Evolutionary conservation across 2,888 invertebrate species (phyloP).

Genomic region (Erebia aethiops): DNA sequence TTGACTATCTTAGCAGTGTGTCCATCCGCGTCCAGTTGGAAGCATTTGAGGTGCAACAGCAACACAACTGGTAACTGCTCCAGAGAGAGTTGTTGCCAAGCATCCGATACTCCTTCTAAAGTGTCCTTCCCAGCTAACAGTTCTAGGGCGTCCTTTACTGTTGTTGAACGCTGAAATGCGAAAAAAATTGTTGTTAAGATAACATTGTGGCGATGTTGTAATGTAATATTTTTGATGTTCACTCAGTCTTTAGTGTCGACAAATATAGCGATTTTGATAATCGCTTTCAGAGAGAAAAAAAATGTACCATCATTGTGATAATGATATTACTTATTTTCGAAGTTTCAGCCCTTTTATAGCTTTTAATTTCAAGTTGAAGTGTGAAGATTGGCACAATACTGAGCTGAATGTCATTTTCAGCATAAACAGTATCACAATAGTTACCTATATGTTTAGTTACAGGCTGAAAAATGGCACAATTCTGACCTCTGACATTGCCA

Average conservation of each 20-base stretch:
- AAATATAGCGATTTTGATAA: slow-evolving; percentile 48
- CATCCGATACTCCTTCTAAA: slow-evolving; percentile 94
- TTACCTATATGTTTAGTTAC: no score
- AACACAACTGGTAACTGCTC: slow-evolving; percentile 95
- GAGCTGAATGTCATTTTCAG: no score
- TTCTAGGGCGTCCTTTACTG: slow-evolving; percentile 94
- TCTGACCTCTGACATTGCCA: no score
- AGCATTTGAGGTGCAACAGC: slow-evolving; percentile 96
- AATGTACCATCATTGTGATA: slow-evolving; percentile 59
- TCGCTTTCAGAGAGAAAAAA: slow-evolving; percentile 78
- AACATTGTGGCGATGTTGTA: neutral
- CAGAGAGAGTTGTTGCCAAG: slow-evolving; percentile 94
- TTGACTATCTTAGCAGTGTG: slow-evolving; percentile 96
- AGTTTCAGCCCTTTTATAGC: no score
- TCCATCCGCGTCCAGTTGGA: slow-evolving; percentile 93
- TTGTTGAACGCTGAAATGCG: slow-evolving; percentile 86
- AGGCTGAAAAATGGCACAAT: no score
- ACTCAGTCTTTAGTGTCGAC: slow-evolving; percentile 66
- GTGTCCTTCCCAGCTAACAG: slow-evolving; percentile 92
- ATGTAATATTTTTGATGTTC: neutral
- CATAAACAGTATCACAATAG: no score
- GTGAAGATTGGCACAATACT: no score
- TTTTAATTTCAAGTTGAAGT: no score
- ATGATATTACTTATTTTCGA: no score
- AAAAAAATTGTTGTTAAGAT: neutral